A percentile compares a stretch with the other conserved stretches of the same genome.
phyloP scores from a whole-genome alignment of 2,888 invertebrate genomes.

The Metalampra italica region DNA sequence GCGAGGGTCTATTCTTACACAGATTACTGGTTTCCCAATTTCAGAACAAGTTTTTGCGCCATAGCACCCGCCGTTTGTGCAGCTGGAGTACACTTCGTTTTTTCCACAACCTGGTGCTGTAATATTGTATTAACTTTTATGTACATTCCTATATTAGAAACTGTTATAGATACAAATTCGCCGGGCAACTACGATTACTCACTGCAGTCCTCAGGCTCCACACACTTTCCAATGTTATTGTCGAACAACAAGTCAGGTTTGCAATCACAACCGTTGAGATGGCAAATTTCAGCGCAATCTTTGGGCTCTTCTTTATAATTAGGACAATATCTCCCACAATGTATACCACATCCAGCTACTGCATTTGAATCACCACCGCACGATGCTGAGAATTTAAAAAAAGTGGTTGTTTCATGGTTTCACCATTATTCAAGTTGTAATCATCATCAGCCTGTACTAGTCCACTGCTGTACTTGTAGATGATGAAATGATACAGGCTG shows the following conservation, averaged over 20 bases:
- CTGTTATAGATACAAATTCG: too few species aligned
- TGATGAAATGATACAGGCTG: too few species aligned
- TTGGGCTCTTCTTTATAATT: slow-evolving; percentile 13
- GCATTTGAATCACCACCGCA: slow-evolving; percentile 31
- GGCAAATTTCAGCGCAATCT: slow-evolving; percentile 10
- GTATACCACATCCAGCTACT: slow-evolving; percentile 25
- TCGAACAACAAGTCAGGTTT: slow-evolving; percentile 22
- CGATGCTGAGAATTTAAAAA: slow-evolving; percentile 2
- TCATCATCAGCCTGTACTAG: too few species aligned
- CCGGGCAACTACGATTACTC: too few species aligned
- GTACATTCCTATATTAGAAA: too few species aligned
- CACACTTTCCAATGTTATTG: slow-evolving; percentile 21
- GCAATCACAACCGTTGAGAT: slow-evolving; percentile 27
- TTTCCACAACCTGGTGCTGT: slow-evolving; percentile 17
- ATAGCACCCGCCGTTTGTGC: slow-evolving; percentile 24
- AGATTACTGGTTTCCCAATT: slow-evolving; percentile 11
- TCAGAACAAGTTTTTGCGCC: slow-evolving; percentile 11
- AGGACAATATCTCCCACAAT: slow-evolving; percentile 26
- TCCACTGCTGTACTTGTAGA: too few species aligned
- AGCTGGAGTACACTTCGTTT: slow-evolving; percentile 20
- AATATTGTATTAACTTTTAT: background rate
- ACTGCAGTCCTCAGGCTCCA: slow-evolving; percentile 27
- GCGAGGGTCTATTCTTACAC: slow-evolving; percentile 11
- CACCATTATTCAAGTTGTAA: too few species aligned
- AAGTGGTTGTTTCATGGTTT: too few species aligned